Percentiles rank a stretch among this genome's conserved stretches.
Evolutionary conservation across 1,140 invertebrate genomes (phyloP).

Genomic region (Callitettix versicolor): DNA sequence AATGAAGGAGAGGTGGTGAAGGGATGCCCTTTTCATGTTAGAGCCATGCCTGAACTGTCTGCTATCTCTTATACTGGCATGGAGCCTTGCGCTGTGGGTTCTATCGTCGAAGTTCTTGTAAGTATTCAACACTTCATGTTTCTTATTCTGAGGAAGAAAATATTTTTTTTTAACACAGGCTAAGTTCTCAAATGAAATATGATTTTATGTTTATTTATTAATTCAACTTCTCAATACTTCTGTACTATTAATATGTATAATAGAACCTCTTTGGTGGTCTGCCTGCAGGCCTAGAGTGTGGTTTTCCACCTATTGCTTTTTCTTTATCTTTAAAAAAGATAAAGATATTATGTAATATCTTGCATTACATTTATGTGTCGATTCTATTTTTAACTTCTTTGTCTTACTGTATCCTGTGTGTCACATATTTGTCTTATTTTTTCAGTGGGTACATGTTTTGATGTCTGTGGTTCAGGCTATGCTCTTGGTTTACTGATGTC

Average conservation of each 20-base stretch:
- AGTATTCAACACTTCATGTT: constrained; percentile 35
- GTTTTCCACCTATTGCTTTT: too few species aligned
- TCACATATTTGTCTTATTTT: too few species aligned
- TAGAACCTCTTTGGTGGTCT: too few species aligned
- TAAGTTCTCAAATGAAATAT: not conserved
- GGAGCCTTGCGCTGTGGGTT: constrained; percentile 87
- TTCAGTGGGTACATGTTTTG: too few species aligned
- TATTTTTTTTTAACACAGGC: not conserved
- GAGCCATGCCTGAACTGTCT: constrained; percentile 73
- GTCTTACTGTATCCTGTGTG: too few species aligned
- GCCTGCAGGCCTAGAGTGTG: too few species aligned
- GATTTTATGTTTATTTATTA: not conserved
- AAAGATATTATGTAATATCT: too few species aligned
- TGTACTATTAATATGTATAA: not conserved
- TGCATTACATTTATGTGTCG: too few species aligned
- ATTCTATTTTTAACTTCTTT: too few species aligned
- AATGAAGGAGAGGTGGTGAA: constrained; percentile 52
- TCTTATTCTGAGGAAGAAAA: not conserved
- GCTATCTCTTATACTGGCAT: constrained; percentile 81
- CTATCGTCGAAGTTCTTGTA: constrained; percentile 89
- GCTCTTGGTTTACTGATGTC: too few species aligned
- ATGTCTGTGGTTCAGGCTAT: too few species aligned
- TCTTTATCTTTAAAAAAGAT: too few species aligned
- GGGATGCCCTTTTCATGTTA: constrained; percentile 67
- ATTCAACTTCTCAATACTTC: constrained; percentile 10